Evolutionary conservation across 2,888 invertebrate species (phyloP), one percentile per base, ranked within the genome.

Genomic region (Yponomeuta plumbellus): DNA sequence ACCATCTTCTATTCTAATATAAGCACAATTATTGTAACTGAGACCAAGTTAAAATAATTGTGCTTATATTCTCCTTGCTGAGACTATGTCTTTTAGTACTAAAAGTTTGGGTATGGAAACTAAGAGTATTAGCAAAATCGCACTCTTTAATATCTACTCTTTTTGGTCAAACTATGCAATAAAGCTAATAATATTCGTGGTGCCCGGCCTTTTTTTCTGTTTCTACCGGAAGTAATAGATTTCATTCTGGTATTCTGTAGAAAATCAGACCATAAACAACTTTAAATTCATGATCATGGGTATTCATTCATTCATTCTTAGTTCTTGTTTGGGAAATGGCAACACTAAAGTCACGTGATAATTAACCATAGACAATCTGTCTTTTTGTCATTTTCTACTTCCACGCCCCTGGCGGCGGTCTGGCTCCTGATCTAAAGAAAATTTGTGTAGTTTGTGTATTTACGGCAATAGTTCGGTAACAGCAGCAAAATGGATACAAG

Each of bases 401-500:
- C 84, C 85, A 85, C 85, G 83, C 86, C 85, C 86, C 66, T 68
- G 85, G 85, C 80, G 82, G 84, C 81, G 80, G 81, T 76, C 79
- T 78, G 79, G 76, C 76, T 74, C 10, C 34, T 39, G n/a, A 72
- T 72, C 71, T 69, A 69, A 68, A 69, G 70, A 71, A 74, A 76
- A 76, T 75, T 72, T 72, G 70, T 77, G 76, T 78, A 73, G 72
- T 78, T 78, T 76, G 70, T 71, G 76, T 75, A 76, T 80, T 82
- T 79, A 34, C 34, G 8, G 5, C 6, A 34, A 34, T 34, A 73
- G 76, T 77, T 65, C 11, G 23, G 57, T 34, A 76, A 73, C 72
- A 75, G 74, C 73, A 70, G 69, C 75, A 88, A 90, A 85, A 96
- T 96, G 96, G 96, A 96, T 87, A 93, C 94, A 74, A 93, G 95